Percentiles rank a stretch among this genome's conserved stretches.
Conservation (phyloP, 2,113 vertebrate genomes). For the Ovibos moschatus region DNA sequence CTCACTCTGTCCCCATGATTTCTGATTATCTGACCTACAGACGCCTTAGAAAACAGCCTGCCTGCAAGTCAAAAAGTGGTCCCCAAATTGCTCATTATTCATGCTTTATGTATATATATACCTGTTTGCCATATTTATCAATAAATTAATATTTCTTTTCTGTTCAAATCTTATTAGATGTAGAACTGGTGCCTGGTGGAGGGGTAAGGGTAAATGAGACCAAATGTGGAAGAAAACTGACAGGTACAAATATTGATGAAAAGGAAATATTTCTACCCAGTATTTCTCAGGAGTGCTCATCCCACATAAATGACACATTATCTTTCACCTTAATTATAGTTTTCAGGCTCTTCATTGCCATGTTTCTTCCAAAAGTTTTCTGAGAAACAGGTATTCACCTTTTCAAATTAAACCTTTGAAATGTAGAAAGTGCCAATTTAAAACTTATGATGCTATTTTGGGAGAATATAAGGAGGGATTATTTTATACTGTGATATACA, state of each 20-base stretch:
- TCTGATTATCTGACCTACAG: neutral
- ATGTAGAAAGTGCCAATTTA: neutral
- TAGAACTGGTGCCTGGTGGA: neutral
- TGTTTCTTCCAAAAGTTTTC: neutral
- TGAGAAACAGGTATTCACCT: neutral
- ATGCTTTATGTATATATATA: neutral
- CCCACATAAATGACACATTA: neutral
- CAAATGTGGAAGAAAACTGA: neutral
- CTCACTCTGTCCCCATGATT: neutral
- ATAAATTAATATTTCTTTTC: neutral
- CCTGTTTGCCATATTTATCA: fast-evolving
- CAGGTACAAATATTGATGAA: neutral
- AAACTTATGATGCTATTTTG: neutral
- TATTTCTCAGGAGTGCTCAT: neutral
- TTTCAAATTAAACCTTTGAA: neutral
- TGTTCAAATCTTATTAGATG: neutral
- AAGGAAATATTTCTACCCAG: neutral
- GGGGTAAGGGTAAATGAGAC: fast-evolving
- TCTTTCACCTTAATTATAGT: neutral
- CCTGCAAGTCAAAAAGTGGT: neutral
- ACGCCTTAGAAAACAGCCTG: neutral
- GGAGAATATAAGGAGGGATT: neutral
- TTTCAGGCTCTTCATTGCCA: neutral
- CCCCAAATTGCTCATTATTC: neutral
- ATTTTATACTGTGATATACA: neutral